Evolutionary conservation across 2,797 vertebrate species (phyloP).

Genomic region (Brotula barbata): DNA sequence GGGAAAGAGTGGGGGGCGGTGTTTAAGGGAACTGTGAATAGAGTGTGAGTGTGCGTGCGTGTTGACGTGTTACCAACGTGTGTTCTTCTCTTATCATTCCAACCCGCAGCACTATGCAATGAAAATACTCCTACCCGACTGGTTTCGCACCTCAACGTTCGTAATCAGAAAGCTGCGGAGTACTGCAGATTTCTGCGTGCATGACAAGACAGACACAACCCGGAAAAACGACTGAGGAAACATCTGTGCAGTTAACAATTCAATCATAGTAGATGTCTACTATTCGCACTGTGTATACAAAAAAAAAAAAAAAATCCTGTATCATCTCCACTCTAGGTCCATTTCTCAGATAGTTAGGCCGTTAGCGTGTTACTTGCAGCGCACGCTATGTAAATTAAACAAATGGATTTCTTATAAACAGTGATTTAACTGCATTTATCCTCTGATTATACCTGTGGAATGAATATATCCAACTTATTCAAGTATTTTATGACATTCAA

Average conservation of each 20-base stretch:
- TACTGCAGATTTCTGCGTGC: fast-evolving
- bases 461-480: not conserved
- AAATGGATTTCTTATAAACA: no score
- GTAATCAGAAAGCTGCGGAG: constrained; percentile 46
- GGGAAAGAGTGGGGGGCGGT: no score
- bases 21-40: no score
- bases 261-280: not conserved
- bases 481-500: constrained; percentile 13
- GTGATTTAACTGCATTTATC: no score
- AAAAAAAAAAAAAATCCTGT: no score
- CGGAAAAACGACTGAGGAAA: constrained; percentile 14
- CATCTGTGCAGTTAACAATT: not conserved
- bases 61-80: no score
- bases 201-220: constrained; percentile 1
- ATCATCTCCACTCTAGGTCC: not conserved
- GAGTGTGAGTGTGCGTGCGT: no score
- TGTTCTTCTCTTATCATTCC: constrained; percentile 4
- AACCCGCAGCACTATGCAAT: constrained; percentile 61
- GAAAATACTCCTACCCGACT: constrained; percentile 68
- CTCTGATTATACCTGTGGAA: no score
- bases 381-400: no score
- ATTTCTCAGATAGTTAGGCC: not conserved
- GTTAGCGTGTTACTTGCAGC: no score
- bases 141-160: constrained; percentile 72
- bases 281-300: no score